Evolutionary conservation across 2,113 vertebrate genomes (phyloP), one percentile per base, ranked within the genome.

Genomic region (Numida meleagris): DNA sequence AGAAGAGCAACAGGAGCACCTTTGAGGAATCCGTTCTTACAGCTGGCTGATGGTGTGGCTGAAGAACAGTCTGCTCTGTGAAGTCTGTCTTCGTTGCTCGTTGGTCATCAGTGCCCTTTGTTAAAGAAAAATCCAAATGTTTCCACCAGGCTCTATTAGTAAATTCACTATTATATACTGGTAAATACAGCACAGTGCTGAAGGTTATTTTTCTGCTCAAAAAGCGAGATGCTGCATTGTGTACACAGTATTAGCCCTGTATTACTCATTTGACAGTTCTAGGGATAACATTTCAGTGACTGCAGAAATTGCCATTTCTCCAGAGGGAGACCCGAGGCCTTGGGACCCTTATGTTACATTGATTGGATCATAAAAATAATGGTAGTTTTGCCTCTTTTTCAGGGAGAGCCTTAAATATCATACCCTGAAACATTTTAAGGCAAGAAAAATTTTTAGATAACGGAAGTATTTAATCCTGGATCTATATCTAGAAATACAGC

Each of bases 1-100:
- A 46, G 57, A 75, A 43, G 12, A 73, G 25, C 76, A 75, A 82
- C 70, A 67, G 73, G 59, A 78, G 14, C 31, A 24, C 43, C 55
- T 93, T 46, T 38, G 79, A 86, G 51, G 40, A 59, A 93, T 88
- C 38, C 59, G 2, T 95, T 63, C 46, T 86, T 88, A 61, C 14
- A 91, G 51, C 68, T 78, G 34, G 25, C 80, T 43, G 80, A 55
- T 63, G 0, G 0, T 33, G 11, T 67, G 76, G 57, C 70, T 81
- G 62, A 77, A 74, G 40, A 85, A 70, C 20, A 65, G 50, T 6
- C 4, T 16, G 1, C 53, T 74, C 33, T 38, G 53, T 51, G 63
- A 80, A 61, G 46, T 34, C 38, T 76, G 36, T 86, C 72, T 86
- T 73, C 55, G 12, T 10, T 53, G 63, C 70, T 93, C 31, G 4